A percentile compares a stretch with the other conserved stretches of the same genome.
Conservation (phyloP, 2,797 vertebrate species). For the Myotis vivesi region DNA sequence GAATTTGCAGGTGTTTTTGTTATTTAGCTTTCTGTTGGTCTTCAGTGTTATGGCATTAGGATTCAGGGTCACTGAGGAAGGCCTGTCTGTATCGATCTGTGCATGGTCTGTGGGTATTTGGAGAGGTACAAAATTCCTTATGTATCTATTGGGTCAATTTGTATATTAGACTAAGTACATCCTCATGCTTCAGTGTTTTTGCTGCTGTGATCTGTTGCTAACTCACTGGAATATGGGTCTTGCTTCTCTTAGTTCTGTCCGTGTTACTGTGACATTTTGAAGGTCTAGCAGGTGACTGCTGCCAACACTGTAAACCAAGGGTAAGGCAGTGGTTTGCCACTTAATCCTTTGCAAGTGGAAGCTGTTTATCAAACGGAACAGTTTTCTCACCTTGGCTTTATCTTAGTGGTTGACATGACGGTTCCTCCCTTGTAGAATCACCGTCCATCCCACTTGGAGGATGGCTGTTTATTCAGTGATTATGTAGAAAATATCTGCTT, state of each 20-base stretch:
- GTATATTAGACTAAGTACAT: not conserved
- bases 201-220: not conserved
- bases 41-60: accelerated
- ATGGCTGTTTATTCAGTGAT: not conserved
- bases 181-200: too few relatives aligned
- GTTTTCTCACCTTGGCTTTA: accelerated
- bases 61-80: not conserved
- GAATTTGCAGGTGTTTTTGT: not conserved
- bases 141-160: not conserved
- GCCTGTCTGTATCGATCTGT: accelerated
- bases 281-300: not conserved
- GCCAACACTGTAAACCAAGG: not conserved
- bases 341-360: not conserved
- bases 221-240: accelerated
- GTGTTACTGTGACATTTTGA: not conserved
- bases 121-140: not conserved
- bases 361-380: accelerated
- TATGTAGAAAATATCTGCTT: not conserved
- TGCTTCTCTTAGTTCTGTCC: not conserved
- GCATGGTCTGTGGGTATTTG: not conserved
- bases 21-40: not conserved
- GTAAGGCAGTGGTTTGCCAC: accelerated
- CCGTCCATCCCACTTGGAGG: not conserved
- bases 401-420: accelerated
- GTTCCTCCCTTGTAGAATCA: not conserved